Base-by-base conservation (phyloP, 2,888 invertebrate species). In the Tipula confusa region DNA sequence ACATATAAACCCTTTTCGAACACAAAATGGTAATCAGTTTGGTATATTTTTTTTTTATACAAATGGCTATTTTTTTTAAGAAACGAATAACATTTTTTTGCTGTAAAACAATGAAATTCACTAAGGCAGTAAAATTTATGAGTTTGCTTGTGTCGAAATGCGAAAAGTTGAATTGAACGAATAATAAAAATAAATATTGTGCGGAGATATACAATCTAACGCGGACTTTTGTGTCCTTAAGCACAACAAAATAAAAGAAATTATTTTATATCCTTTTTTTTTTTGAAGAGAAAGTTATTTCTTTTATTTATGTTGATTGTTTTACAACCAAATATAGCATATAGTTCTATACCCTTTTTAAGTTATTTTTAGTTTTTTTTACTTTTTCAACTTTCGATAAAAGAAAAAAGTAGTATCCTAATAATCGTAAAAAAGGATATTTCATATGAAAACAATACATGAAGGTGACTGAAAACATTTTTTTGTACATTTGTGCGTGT, bases 181-280 rank as follows among this genome's bases (percentile, higher is more conserved):
- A 9, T n/a, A n/a, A 33, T 11, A 33, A 33, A 33, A 33, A 9
- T 33, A 11, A 9, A 33, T 33, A 11, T 33, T 33, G 11, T 33
- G 11, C 11, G 7, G 64, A 24, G 64, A 24, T 64, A 64, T 64
- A 64, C 64, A 64, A 64, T 18, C 6, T 64, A 64, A 24, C 64
- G 64, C 64, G 64, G 64, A 64, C 64, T 64, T 64, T 64, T 64
- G 64, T 64, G 64, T 64, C 64, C 64, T 64, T 64, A 64, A 64
- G 24, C 11, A 64, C 18, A 64, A 64, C 15, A 43, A 43, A 43
- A 43, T 64, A 64, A 64, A 64, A 64, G 64, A 64, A 64, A 64
- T 64, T 64, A 64, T 64, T 64, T 64, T 64, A 64, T 64, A 64
- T 64, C 64, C 64, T 64, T 64, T 64, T 43, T 64, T 64, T 9